Conservation (phyloP, 2,888 invertebrate species). For the Liodrosophila aerea region DNA sequence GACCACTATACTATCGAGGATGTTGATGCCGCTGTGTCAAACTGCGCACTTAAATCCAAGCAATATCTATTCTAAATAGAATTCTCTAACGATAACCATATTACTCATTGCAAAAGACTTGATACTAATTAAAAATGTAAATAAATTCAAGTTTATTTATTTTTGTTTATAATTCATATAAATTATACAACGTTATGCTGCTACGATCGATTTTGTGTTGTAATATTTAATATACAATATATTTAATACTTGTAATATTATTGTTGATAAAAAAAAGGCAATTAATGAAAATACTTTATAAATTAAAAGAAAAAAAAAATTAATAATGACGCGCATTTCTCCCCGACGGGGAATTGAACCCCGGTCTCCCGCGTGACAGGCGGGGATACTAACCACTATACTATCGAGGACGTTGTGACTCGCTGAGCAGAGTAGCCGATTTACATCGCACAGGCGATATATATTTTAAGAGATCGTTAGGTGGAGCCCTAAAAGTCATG, state of each 20-base stretch:
- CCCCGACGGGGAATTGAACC: slow-evolving; percentile 61
- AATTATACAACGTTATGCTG: too few relatives aligned
- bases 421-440: neutral
- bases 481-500: slow-evolving; percentile 19
- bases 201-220: too few relatives aligned
- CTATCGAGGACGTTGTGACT: slow-evolving; percentile 45
- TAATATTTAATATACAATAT: too few relatives aligned
- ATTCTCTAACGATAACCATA: neutral
- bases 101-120: too few relatives aligned
- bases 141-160: neutral
- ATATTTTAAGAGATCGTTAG: slow-evolving; percentile 13
- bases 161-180: too few relatives aligned
- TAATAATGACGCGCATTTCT: slow-evolving; percentile 9
- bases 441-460: slow-evolving; percentile 1
- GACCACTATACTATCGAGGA: slow-evolving; percentile 72
- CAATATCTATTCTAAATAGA: neutral
- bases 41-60: neutral
- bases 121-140: too few relatives aligned
- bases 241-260: too few relatives aligned
- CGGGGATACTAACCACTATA: slow-evolving; percentile 61
- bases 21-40: neutral
- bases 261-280: too few relatives aligned
- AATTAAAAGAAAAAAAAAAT: neutral
- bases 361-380: slow-evolving; percentile 61
- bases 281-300: too few relatives aligned